Evolutionary conservation across 1,140 invertebrate genomes (phyloP), one percentile per base, ranked within the genome.

Genomic region (Physella acuta): DNA sequence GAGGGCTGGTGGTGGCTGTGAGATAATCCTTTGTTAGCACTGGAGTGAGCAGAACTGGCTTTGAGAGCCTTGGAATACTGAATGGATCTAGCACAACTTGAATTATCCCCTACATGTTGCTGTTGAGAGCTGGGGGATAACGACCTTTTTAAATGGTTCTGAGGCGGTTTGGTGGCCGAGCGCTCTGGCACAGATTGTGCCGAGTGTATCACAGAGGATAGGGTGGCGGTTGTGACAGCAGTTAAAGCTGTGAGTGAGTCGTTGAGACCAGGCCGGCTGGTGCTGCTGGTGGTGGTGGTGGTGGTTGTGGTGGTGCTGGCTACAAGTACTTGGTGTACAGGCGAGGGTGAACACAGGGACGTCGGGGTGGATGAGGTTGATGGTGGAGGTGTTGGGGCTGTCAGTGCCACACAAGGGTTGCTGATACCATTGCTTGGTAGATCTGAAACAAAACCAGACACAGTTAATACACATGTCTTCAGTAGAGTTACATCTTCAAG

Each of bases 141-240:
- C 17, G 59, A 16, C n/a, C 59, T 31, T 26, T 28, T 61, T 8
- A 3, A n/a, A 1, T 34, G 56, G 28, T 30, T 61, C 59, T 61
- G 16, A 24, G 36, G 0, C 5, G n/a, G 59, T 36, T 36, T 26
- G n/a, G 36, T 24, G 28, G 5, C 8, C 16, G 14, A 24, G n/a
- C 37, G 39, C 2, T 64, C 37, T 2, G 62, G 34, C 17, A 17
- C 16, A 30, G 30, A 37, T 33, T 39, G 49, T 26, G 62, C 14
- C 0, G 64, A 8, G 1, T 67, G 64, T 67, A 56, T 55, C 53
- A 67, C 53, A 67, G 62, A 55, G 62, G 33, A 4, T 49, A 39
- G 34, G 49, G 5, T 24, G 51, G 20, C n/a, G 30, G 64, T 30
- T 33, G 62, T n/a, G 37, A 28, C 16, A 24, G 30, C 16, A 20